phyloP scores from a whole-genome alignment of 2,888 invertebrate species.

The Thumatha senex region DNA sequence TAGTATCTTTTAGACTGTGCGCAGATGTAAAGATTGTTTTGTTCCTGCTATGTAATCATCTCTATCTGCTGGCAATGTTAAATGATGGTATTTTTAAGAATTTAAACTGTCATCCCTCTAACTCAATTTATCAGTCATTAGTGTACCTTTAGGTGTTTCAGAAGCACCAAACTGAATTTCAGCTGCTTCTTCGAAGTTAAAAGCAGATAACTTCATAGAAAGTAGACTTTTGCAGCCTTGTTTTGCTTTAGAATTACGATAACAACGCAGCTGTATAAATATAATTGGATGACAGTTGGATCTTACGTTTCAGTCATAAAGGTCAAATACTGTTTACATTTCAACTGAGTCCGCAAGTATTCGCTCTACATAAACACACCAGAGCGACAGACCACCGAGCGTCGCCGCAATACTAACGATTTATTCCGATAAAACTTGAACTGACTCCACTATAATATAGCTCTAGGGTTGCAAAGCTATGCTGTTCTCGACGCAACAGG shows the following conservation, averaged over 20 bases:
- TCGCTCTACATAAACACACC: conserved; percentile 7
- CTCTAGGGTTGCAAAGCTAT: conserved; percentile 18
- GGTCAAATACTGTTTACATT: conserved; percentile 9
- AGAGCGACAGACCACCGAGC: conserved; percentile 1
- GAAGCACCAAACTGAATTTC: not conserved
- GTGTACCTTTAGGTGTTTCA: not conserved
- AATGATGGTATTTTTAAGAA: too few species aligned
- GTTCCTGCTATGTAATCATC: too few species aligned
- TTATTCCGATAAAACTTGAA: conserved; percentile 23
- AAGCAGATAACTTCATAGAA: not conserved
- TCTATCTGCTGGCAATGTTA: too few species aligned
- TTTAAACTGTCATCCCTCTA: too few species aligned
- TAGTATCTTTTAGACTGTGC: too few species aligned
- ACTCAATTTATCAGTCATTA: too few species aligned
- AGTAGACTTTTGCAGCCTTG: not conserved
- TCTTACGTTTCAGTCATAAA: conserved; percentile 4
- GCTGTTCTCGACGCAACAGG: conserved; percentile 46
- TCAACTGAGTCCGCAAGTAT: conserved; percentile 4
- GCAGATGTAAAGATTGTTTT: too few species aligned
- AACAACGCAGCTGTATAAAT: not conserved
- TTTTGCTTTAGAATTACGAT: not conserved
- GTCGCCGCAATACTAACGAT: conserved; percentile 31
- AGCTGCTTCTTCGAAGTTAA: not conserved
- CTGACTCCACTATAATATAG: conserved; percentile 7
- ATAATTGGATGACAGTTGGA: conserved; percentile 3